phyloP scores from a whole-genome alignment of 2,113 vertebrate species.

The Anhinga rufa region DNA sequence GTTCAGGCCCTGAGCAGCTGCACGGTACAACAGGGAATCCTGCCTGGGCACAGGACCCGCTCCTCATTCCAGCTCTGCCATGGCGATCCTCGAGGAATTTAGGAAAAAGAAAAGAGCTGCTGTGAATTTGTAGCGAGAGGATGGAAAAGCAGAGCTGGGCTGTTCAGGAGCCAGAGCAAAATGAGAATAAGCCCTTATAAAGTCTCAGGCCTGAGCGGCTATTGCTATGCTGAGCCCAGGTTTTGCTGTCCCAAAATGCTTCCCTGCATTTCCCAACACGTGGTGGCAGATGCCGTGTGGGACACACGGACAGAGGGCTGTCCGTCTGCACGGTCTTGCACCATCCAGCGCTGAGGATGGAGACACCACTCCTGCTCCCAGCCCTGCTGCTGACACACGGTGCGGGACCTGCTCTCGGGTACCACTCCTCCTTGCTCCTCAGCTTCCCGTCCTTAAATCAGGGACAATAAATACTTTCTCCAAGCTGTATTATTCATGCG shows the following conservation, averaged over 20 bases:
- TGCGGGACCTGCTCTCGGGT: neutral
- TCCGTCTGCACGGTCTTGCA: rapidly evolving
- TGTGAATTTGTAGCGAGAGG: neutral
- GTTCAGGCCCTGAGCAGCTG: neutral
- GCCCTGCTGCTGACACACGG: rapidly evolving
- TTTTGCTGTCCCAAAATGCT: neutral
- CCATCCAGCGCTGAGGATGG: neutral
- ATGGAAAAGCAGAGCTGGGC: neutral
- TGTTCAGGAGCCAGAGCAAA: neutral
- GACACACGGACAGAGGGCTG: neutral
- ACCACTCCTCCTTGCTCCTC: neutral
- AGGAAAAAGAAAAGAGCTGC: too few species aligned
- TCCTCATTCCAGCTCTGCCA: neutral
- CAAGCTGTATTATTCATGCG: rapidly evolving
- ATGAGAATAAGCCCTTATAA: neutral
- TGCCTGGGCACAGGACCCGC: neutral
- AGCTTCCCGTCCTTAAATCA: neutral
- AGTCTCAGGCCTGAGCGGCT: neutral
- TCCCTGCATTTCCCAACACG: neutral
- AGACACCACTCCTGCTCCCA: neutral
- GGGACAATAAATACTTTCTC: neutral
- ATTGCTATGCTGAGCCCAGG: neutral
- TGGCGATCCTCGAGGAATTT: neutral
- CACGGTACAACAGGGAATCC: neutral
- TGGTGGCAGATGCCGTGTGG: rapidly evolving